Evolutionary conservation across 2,888 invertebrate genomes (phyloP), one percentile per base, ranked within the genome.

Genomic region (Cylloceria caligata): DNA sequence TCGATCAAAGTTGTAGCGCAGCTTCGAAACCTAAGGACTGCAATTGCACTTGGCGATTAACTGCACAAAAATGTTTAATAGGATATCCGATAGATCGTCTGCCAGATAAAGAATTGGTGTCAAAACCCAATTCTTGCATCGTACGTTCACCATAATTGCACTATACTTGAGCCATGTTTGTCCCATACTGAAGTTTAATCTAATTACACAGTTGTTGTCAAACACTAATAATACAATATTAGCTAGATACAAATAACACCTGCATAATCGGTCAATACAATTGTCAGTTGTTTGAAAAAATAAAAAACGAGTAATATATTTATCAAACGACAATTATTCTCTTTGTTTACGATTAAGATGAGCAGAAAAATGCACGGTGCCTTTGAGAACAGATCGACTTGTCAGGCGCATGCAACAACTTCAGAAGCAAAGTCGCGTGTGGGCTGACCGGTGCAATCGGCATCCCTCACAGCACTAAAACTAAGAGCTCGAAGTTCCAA

Each of bases 401-500:
- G 81, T 81, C 65, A 30, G 65, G 27, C 24, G 45, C 4, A 27
- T 9, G 21, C 42, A 69, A 64, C 45, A 77, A 68, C 39, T 27
- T 21, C 49, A 68, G 60, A 52, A 16, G 67, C 60, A 9, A 34
- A 55, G 52, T 30, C 45, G 45, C 52, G 69, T 75, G 69, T 71
- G 78, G 74, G 27, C 80, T 52, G 52, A 65, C 24, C 60, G 55
- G 75, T 62, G 67, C 30, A 67, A 71, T 57, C 67, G 52, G 34
- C 45, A 30, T 39, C 39, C 47, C 62, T 27, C 75, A 21, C 67
- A 42, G 60, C 68, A 76, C 83, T 80, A 68, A 83, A 80, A 45
- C 80, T 80, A 80, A 83, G 80, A 83, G 83, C 83, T 64, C 62
- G 55, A 65, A 80, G 83, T 83, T 80, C 45, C 55, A 67, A 83